A percentile compares a stretch with the other conserved stretches of the same genome.
Evolutionary conservation across 30 jellyfish, hydroid and myxozoan species (phyloP).

Genomic region (Aurelia sp.): DNA sequence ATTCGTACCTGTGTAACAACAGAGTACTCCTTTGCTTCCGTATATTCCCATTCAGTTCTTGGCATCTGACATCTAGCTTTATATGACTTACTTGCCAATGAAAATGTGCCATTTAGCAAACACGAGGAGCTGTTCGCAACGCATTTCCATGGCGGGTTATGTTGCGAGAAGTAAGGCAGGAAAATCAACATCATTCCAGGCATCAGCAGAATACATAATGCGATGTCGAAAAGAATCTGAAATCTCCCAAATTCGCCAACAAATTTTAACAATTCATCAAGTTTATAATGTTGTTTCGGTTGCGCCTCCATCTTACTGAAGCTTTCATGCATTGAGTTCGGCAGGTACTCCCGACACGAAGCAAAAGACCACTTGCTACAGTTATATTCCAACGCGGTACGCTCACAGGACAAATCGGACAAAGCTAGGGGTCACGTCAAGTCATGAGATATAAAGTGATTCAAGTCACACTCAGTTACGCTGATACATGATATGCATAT

Average conservation of each 20-base stretch:
- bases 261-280: constrained; percentile 76
- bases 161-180: constrained; percentile 86
- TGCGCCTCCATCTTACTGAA: not conserved
- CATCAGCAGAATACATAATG: constrained; percentile 61
- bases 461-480: no score
- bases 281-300: constrained; percentile 2
- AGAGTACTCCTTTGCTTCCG: constrained; percentile 72
- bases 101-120: constrained; percentile 59
- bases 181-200: constrained; percentile 82
- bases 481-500: no score
- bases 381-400: no score
- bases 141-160: constrained; percentile 94
- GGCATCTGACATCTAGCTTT: constrained; percentile 64
- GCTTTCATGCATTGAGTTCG: no score
- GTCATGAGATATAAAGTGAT: no score
- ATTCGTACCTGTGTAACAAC: constrained; percentile 72
- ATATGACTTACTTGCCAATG: constrained; percentile 4
- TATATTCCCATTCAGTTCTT: constrained; percentile 72
- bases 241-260: constrained; percentile 89
- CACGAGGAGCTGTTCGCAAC: constrained; percentile 82
- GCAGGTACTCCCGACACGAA: no score
- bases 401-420: no score
- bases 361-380: no score
- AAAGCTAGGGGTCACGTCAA: no score
- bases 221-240: constrained; percentile 70